Evolutionary conservation across 1,140 invertebrate genomes (phyloP).

Genomic region (Myzus persicae): DNA sequence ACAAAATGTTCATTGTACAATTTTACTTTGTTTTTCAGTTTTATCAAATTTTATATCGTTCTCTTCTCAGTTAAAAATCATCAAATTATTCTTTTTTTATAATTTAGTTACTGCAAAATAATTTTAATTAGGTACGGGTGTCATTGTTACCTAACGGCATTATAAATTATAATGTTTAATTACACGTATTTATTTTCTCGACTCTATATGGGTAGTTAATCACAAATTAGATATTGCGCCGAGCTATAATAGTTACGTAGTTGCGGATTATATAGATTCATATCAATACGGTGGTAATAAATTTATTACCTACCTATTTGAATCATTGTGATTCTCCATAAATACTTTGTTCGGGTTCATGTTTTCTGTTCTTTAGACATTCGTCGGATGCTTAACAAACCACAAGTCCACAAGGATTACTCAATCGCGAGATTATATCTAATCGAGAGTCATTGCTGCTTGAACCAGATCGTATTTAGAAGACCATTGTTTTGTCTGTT

Average conservation of each 20-base stretch:
- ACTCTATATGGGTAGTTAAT: not conserved
- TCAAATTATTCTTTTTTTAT: not conserved
- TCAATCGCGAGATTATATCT: constrained; percentile 42
- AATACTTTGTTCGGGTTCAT: not conserved
- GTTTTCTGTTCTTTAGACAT: not conserved
- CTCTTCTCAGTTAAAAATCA: not conserved
- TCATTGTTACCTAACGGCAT: constrained; percentile 3
- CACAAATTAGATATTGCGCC: not conserved
- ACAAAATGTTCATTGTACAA: not conserved
- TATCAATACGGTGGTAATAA: not conserved
- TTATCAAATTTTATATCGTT: not conserved
- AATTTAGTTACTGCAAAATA: not conserved
- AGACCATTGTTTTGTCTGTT: constrained; percentile 15
- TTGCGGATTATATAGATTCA: not conserved
- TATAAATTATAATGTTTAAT: not conserved
- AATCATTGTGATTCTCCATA: constrained; percentile 5
- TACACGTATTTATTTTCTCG: not conserved
- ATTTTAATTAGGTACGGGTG: not conserved
- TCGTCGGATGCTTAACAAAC: not conserved
- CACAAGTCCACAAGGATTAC: constrained; percentile 33
- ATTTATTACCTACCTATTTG: not conserved
- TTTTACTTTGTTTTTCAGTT: not conserved
- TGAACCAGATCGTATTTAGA: constrained; percentile 8
- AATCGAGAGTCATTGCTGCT: constrained; percentile 35
- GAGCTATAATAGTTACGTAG: not conserved